Conservation (phyloP, 2,113 vertebrate genomes). For the Dunckerocampus dactyliophorus region DNA sequence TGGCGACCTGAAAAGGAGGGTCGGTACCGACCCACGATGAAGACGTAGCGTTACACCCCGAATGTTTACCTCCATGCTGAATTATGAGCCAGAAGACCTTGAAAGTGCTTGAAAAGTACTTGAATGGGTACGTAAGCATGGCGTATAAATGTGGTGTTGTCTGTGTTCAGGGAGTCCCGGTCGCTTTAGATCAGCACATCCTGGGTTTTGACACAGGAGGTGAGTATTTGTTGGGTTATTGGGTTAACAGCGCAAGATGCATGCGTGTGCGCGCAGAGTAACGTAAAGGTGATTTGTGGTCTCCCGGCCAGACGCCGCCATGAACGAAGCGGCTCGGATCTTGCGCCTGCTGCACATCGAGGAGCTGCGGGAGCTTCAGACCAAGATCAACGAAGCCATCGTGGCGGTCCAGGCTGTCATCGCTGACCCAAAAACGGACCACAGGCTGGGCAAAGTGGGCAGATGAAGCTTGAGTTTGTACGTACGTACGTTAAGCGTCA, state of each 20-base stretch:
- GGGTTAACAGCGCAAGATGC: too few relatives aligned
- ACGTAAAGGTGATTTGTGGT: neutral
- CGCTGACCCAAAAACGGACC: constrained; percentile 96
- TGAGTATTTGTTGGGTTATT: constrained; percentile 59
- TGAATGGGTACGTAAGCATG: too few relatives aligned
- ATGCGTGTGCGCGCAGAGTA: neutral
- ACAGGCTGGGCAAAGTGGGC: constrained; percentile 95
- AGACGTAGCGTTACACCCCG: too few relatives aligned
- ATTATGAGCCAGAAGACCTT: too few relatives aligned
- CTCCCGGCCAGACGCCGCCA: constrained; percentile 80
- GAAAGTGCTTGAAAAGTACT: too few relatives aligned
- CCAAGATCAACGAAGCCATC: constrained; percentile 95
- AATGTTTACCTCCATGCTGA: too few relatives aligned
- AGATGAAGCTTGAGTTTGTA: constrained; percentile 74
- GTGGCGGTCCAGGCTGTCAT: constrained; percentile 97
- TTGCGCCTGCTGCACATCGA: constrained; percentile 94
- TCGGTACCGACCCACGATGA: too few relatives aligned
- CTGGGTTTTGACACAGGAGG: constrained; percentile 98
- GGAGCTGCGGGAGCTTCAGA: constrained; percentile 94
- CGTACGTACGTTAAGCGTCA: too few relatives aligned
- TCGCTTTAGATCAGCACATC: constrained; percentile 89
- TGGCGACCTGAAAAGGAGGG: too few relatives aligned
- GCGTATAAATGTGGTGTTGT: neutral
- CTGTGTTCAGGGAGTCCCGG: constrained; percentile 82
- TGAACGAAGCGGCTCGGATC: constrained; percentile 94